A percentile compares a stretch with the other conserved stretches of the same genome.
phyloP scores from a whole-genome alignment of 2,888 invertebrate genomes.

The Athalia circularis region DNA sequence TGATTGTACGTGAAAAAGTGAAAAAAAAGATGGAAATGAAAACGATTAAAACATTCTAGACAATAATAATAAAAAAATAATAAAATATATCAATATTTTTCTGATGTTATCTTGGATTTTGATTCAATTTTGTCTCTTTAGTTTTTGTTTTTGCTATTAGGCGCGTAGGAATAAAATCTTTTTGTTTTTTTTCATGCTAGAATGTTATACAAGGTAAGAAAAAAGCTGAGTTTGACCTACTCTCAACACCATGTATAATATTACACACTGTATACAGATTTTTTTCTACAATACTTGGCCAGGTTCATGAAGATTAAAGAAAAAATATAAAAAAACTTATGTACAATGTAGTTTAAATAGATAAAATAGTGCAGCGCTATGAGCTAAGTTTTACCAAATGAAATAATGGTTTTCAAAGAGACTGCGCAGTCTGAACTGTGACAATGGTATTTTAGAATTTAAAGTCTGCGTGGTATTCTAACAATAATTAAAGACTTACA shows the following conservation, averaged over 20 bases:
- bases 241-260: too few relatives aligned
- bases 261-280: too few relatives aligned
- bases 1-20: constrained; percentile 1
- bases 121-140: neutral
- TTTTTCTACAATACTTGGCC: too few relatives aligned
- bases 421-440: neutral
- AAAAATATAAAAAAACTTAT: neutral
- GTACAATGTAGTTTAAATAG: neutral
- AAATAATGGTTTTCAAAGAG: neutral
- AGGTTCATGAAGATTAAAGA: too few relatives aligned
- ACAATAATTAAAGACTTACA: neutral
- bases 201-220: too few relatives aligned
- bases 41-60: constrained; percentile 1
- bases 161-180: too few relatives aligned
- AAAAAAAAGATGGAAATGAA: neutral
- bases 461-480: neutral
- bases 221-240: too few relatives aligned
- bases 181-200: too few relatives aligned
- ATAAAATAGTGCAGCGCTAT: neutral
- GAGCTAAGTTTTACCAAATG: constrained; percentile 28
- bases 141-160: neutral
- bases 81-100: constrained; percentile 8
- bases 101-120: neutral
- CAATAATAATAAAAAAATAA: constrained; percentile 32
- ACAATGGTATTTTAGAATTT: neutral